These are phyloP conservation scores for Tympanoctomys barrerae DNA, from an alignment of 2,797 vertebrate species.

Conservation along the genomic window DNA sequence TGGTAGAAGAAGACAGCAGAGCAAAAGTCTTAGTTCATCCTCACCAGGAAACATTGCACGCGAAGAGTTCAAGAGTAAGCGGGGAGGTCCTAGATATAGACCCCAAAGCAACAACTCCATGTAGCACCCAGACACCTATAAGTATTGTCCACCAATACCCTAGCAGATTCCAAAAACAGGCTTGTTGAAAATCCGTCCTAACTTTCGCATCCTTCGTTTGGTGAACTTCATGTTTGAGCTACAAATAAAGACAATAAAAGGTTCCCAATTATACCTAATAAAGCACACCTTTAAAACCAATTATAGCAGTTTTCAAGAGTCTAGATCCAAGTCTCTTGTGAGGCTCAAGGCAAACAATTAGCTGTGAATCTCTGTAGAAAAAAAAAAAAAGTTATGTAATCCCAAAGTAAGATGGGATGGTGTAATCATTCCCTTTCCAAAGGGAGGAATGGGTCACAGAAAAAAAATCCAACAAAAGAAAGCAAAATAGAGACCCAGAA, in stretches of 20 bases:
- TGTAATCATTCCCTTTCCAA: not conserved
- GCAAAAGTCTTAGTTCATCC: not conserved
- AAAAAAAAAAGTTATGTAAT: not conserved
- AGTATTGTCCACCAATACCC: not conserved
- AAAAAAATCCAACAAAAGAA: not conserved
- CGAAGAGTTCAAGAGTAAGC: not conserved
- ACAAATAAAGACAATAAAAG: not conserved
- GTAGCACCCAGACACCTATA: not conserved
- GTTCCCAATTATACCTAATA: not conserved
- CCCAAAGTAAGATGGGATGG: not conserved
- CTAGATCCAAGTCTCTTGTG: not conserved
- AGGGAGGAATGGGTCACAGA: not conserved
- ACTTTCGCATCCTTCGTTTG: not conserved
- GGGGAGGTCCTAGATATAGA: not conserved
- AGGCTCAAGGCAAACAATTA: not conserved
- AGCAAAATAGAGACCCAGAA: not conserved
- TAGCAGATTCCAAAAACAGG: no score
- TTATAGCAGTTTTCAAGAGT: not conserved
- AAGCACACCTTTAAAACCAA: not conserved
- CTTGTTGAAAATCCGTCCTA: not conserved
- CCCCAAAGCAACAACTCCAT: no score
- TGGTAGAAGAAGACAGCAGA: not conserved
- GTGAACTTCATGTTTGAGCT: not conserved
- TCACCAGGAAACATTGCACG: not conserved
- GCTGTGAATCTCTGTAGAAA: not conserved